Percentiles rank a stretch among this genome's conserved stretches.
phyloP scores from a whole-genome alignment of 1,140 invertebrate species.

The Centruroides vittatus region DNA sequence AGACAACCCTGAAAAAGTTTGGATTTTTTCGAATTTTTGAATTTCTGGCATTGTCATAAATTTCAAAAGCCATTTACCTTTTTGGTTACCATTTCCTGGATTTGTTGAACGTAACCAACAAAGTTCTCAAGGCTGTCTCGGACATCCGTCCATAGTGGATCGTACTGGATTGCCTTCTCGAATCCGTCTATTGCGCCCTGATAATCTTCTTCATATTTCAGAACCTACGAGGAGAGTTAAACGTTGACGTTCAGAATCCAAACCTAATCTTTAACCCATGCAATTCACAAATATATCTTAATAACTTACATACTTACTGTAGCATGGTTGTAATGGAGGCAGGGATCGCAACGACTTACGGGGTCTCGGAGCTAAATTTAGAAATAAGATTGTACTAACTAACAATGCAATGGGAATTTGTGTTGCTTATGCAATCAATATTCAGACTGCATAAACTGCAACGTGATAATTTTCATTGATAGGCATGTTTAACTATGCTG shows the following conservation, averaged over 20 bases:
- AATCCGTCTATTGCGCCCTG: conserved; percentile 52
- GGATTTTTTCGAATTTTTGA: too few relatives aligned
- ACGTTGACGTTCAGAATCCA: conserved; percentile 46
- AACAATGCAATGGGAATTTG: too few relatives aligned
- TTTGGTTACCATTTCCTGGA: conserved; percentile 44
- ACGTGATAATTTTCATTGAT: not conserved
- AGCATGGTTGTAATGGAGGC: conserved; percentile 73
- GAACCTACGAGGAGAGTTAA: conserved; percentile 34
- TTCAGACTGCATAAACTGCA: not conserved
- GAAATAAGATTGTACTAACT: not conserved
- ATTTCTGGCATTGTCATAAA: too few relatives aligned
- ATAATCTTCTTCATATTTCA: conserved; percentile 69
- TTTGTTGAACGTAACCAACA: conserved; percentile 47
- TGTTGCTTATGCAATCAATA: not conserved
- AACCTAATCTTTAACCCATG: conserved; percentile 17
- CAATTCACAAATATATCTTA: conserved; percentile 7
- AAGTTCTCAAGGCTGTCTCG: conserved; percentile 43
- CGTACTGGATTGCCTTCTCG: conserved; percentile 43
- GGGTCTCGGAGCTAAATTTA: conserved; percentile 34
- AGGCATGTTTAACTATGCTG: too few relatives aligned
- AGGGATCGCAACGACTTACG: conserved; percentile 51
- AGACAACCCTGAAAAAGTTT: conserved; percentile 40
- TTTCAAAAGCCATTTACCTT: conserved; percentile 29
- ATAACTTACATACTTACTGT: conserved; percentile 40
- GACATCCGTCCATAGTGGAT: conserved; percentile 59